Evolutionary conservation across 2,888 invertebrate genomes (phyloP), one percentile per base, ranked within the genome.

Genomic region (Plebejus argus): DNA sequence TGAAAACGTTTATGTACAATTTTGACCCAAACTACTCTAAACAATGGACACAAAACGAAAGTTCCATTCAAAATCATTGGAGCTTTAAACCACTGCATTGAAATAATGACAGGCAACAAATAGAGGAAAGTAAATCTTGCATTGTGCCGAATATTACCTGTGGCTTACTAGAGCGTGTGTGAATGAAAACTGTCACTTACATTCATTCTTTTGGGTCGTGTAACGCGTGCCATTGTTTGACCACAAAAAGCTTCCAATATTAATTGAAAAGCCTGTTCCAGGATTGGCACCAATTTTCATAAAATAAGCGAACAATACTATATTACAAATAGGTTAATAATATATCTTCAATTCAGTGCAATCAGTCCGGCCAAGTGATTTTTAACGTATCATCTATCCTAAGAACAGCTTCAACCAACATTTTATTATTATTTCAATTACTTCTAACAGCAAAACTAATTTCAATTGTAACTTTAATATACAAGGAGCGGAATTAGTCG

Each of bases 21-120:
- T 71, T 39, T 71, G 39, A 39, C 61, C 58, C 49, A 56, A 70
- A 70, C 66, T 61, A 78, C 75, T 76, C 39, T 74, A 74, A 77
- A 81, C 81, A 81, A 81, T 82, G 78, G 79, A 82, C 78, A 82
- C 83, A 83, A 85, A 88, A 85, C 81, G 87, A 89, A 89, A 89
- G 88, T 85, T 81, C 79, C 82, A 84, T 84, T 85, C 81, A 81
- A 82, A 83, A 85, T 86, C 90, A 88, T 86, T 88, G 88, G 87
- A 87, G 87, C 92, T 89, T 90, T 89, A 90, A 91, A 91, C 86
- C 82, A 83, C 82, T 81, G 86, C 83, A 87, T 88, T 88, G 84
- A 87, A 84, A 84, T 88, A 88, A 90, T 90, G 91, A 89, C 91
- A 91, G 87, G 86, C 87, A 89, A 91, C 92, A 90, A 89, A 89